Conservation (phyloP, 2,888 invertebrate genomes). For the Creontiades dilutus region DNA sequence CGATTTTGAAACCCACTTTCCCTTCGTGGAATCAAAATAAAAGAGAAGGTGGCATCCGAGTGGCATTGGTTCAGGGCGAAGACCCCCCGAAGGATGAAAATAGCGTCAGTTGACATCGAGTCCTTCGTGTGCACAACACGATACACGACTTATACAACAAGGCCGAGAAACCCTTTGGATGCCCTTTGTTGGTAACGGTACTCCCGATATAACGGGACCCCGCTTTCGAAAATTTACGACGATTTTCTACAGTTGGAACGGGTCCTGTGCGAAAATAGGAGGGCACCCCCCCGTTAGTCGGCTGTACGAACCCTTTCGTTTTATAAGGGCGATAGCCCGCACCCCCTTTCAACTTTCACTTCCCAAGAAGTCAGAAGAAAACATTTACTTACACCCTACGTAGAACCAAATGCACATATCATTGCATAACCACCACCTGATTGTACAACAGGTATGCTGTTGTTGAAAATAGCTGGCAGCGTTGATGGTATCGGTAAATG, state of each 20-base stretch:
- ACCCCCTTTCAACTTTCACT: conserved; percentile 31
- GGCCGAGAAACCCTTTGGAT: conserved; percentile 27
- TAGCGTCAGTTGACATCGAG: not conserved
- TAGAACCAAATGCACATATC: too few relatives aligned
- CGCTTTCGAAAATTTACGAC: conserved; percentile 36
- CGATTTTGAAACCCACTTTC: not conserved
- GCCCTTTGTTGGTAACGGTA: conserved; percentile 4
- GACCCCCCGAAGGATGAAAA: not conserved
- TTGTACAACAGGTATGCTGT: too few relatives aligned
- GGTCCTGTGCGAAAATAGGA: conserved; percentile 15
- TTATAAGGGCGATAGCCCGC: not conserved
- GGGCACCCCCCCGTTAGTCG: not conserved
- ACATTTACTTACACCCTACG: too few relatives aligned
- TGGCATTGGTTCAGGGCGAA: not conserved
- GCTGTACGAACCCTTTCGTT: conserved; percentile 12
- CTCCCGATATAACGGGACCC: not conserved
- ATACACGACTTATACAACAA: not conserved
- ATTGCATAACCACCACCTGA: too few relatives aligned
- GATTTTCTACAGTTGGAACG: conserved; percentile 28
- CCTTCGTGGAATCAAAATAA: conserved; percentile 8
- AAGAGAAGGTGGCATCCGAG: not conserved
- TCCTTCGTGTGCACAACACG: not conserved
- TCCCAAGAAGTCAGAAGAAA: not conserved
- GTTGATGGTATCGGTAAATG: too few relatives aligned
- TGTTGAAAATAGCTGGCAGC: too few relatives aligned